A percentile compares a stretch with the other conserved stretches of the same genome.
phyloP scores from a whole-genome alignment of 1,140 invertebrate genomes.

The Thalassaphorura encarpata region DNA sequence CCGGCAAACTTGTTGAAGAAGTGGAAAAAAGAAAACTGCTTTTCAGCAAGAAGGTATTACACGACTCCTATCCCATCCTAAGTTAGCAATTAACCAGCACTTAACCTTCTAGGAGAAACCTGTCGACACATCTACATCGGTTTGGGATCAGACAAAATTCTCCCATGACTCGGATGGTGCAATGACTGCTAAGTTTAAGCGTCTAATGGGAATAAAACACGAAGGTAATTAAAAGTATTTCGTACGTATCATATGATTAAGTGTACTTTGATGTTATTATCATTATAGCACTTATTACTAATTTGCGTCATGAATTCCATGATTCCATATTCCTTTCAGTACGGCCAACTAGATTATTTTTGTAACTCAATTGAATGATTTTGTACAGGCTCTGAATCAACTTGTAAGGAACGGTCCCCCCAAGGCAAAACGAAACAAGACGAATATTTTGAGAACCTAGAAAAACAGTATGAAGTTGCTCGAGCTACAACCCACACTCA shows the following conservation, averaged over 20 bases:
- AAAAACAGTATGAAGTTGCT: slow-evolving; percentile 89
- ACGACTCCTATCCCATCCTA: no score
- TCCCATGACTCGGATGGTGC: slow-evolving; percentile 79
- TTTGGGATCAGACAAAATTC: slow-evolving; percentile 75
- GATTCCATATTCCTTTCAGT: neutral
- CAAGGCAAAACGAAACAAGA: no score
- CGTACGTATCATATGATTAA: neutral
- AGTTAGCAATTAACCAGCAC: slow-evolving; percentile 18
- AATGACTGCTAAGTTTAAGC: slow-evolving; percentile 86
- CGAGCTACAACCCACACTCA: slow-evolving; percentile 87
- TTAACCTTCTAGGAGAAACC: slow-evolving; percentile 9
- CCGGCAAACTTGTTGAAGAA: slow-evolving; percentile 79
- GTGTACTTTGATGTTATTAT: neutral
- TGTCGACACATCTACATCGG: slow-evolving; percentile 37
- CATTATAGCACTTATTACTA: neutral
- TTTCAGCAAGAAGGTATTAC: slow-evolving; percentile 62
- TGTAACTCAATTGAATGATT: neutral
- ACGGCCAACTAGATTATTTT: neutral
- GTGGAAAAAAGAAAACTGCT: slow-evolving; percentile 80
- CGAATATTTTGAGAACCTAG: slow-evolving; percentile 83
- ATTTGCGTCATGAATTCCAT: neutral
- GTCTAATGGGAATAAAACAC: slow-evolving; percentile 84
- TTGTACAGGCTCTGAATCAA: no score
- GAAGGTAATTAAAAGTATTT: slow-evolving; percentile 34
- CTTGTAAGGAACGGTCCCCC: no score